phyloP scores from a whole-genome alignment of 2,113 vertebrate genomes.

The human region GRCh38 chr1:78639001-78639500 shows the following conservation, averaged over 20 bases:
- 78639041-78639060: background rate
- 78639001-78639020: background rate
- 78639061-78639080: background rate
- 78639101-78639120: background rate
- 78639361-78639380: background rate
- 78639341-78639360: background rate
- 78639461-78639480: background rate
- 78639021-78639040: background rate
- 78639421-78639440: background rate
- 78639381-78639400: background rate
- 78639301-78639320: background rate
- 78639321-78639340: background rate
- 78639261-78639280: background rate
- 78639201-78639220: background rate
- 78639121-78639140: background rate
- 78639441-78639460: background rate
- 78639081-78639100: background rate
- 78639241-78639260: background rate
- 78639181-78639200: background rate
- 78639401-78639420: background rate
- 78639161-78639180: background rate
- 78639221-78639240: too few species aligned
- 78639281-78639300: background rate
- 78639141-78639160: background rate
- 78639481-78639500: background rate